Conservation (phyloP, 2,888 invertebrate genomes). For the Trissoscelio sp. region DNA sequence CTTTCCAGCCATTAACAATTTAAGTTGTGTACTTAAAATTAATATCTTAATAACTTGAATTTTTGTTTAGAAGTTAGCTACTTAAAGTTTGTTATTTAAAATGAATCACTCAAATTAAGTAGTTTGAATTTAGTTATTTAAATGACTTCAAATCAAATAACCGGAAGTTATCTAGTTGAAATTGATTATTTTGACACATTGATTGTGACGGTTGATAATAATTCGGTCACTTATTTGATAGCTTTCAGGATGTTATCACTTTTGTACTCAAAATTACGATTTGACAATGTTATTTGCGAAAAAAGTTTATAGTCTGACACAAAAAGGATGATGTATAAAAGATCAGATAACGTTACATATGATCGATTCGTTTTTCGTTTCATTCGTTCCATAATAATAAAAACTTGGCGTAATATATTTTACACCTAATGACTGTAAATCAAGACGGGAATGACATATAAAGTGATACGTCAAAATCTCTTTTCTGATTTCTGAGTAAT, state of each 20-base stretch:
- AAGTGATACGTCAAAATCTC: slow-evolving; percentile 56
- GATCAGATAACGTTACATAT: slow-evolving; percentile 45
- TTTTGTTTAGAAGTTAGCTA: too few relatives aligned
- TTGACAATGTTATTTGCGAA: slow-evolving; percentile 27
- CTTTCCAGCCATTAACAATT: too few relatives aligned
- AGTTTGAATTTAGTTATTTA: too few relatives aligned
- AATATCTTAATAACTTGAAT: too few relatives aligned
- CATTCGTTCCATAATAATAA: slow-evolving; percentile 3
- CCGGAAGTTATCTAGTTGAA: too few relatives aligned
- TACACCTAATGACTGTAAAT: slow-evolving; percentile 39
- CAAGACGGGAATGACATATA: slow-evolving; percentile 42
- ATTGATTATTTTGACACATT: too few relatives aligned
- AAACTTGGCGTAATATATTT: slow-evolving; percentile 45
- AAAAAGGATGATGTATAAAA: slow-evolving; percentile 31
- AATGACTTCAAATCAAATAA: too few relatives aligned
- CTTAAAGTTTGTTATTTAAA: too few relatives aligned
- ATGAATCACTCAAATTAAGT: too few relatives aligned
- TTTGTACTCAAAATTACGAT: slow-evolving; percentile 1
- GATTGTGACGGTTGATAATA: slow-evolving; percentile 29
- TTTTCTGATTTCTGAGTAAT: slow-evolving; percentile 55
- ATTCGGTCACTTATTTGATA: slow-evolving; percentile 14
- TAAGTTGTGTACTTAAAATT: too few relatives aligned
- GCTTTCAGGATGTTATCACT: not conserved
- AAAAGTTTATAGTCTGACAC: slow-evolving; percentile 13
- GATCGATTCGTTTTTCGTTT: slow-evolving; percentile 39